Evolutionary conservation across 2,888 invertebrate species (phyloP), one percentile per base, ranked within the genome.

Genomic region (Actias luna): DNA sequence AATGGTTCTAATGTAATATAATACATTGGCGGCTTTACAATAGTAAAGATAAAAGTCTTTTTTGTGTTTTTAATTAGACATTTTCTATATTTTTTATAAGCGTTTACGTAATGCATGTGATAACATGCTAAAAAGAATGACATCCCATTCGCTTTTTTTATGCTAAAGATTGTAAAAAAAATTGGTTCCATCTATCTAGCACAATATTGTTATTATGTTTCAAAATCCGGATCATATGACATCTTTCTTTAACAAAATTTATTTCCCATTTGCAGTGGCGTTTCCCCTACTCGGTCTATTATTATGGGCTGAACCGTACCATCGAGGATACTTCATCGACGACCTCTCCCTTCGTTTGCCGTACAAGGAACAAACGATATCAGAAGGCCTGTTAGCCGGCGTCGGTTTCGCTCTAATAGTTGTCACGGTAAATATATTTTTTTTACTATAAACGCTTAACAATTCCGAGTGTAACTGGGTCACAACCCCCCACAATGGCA

Each of bases 271-370:
- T 95, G 46, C 94, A 97, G 97, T 96, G 79, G 95, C 94, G 25
- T 90, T 96, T 69, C 94, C 96, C 0, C 94, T 97, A 42, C 87
- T 97, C 58, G 88, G 93, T 46, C 90, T 96, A 61, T 93, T 91
- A 70, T 76, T 96, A 64, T 94, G 94, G 89, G 96, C 94, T 10
- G 87, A 93, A 67, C 95, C 97, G 0, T 96, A 94, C 80, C 88
- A 95, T 61, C 92, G 98, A 60, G 99, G 99, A 22, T 98, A 98
- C 93, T 98, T 97, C 92, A 97, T 96, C 83, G 95, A 96, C 82
- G 99, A 99, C 91, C 95, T 96, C 75, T 95, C 96, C 62, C 93
- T 99, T 35, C 93, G 93, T 68, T 96, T 98, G 84, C 98, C 98
- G 0, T 97, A 94, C 83, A 94, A 95, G 72, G 91, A 94, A 0